These are phyloP conservation scores for Drosophila yooni DNA, from an alignment of 2,888 invertebrate species.

Conservation along the genomic window DNA sequence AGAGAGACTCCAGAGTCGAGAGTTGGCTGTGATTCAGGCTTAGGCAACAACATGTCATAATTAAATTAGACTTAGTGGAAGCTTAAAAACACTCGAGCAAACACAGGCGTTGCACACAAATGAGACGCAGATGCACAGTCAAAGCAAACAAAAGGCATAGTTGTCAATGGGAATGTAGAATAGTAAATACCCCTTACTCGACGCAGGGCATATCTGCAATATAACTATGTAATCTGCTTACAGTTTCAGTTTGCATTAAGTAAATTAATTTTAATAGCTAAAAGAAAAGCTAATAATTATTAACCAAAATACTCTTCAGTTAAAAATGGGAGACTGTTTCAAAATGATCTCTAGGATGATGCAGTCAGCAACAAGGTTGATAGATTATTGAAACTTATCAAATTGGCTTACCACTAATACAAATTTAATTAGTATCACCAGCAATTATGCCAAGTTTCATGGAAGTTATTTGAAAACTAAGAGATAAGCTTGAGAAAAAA, in stretches of 20 bases:
- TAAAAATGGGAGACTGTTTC: background rate
- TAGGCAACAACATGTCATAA: slow-evolving; percentile 76
- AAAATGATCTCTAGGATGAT: background rate
- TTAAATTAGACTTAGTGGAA: slow-evolving; percentile 79
- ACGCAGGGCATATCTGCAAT: background rate
- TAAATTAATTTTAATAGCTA: background rate
- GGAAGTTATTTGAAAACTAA: background rate
- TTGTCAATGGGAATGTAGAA: background rate
- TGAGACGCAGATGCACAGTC: slow-evolving; percentile 12
- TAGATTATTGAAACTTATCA: background rate
- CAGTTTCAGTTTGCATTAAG: background rate
- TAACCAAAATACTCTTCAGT: background rate
- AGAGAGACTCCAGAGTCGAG: slow-evolving; percentile 3
- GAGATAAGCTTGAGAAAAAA: background rate
- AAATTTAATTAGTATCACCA: background rate
- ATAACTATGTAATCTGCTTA: background rate
- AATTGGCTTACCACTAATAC: background rate
- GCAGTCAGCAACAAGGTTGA: background rate
- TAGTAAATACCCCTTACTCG: slow-evolving; percentile 7
- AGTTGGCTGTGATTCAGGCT: slow-evolving; percentile 22
- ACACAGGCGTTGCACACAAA: slow-evolving; percentile 48
- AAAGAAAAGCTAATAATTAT: background rate
- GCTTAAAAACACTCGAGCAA: slow-evolving; percentile 73
- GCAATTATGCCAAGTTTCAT: background rate
- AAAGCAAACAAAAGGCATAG: slow-evolving; percentile 14